These are phyloP conservation scores for Trichopria drosophilae DNA, from an alignment of 2,888 invertebrate genomes.

Conservation along the genomic window DNA sequence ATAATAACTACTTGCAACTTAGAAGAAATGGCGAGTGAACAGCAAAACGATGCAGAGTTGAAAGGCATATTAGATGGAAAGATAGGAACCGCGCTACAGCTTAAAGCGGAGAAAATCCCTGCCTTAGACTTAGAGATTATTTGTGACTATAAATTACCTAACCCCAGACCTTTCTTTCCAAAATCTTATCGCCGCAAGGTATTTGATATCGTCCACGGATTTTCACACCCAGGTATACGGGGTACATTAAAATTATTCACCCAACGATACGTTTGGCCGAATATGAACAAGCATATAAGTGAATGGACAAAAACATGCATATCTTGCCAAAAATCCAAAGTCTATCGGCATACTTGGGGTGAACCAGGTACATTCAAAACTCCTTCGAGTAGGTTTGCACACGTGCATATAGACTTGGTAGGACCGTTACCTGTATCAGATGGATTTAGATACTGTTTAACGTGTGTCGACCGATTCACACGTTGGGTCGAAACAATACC, in stretches of 20 bases:
- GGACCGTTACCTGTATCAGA: no score
- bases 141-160: no score
- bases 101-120: conserved; percentile 6
- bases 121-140: neutral
- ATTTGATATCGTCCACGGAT: conserved; percentile 37
- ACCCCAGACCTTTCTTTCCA: conserved; percentile 33
- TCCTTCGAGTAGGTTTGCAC: conserved; percentile 43
- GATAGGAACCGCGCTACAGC: neutral
- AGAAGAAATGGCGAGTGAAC: neutral
- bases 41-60: conserved; percentile 8
- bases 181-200: conserved; percentile 19
- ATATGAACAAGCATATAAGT: conserved; percentile 45
- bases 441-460: no score
- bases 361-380: conserved; percentile 35
- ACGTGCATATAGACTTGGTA: conserved; percentile 52
- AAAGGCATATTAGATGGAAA: no score
- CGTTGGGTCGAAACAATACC: no score
- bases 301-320: conserved; percentile 46
- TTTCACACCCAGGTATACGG: conserved; percentile 40
- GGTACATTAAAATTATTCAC: conserved; percentile 43
- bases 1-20: conserved; percentile 8
- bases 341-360: conserved; percentile 47
- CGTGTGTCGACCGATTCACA: no score
- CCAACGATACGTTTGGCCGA: conserved; percentile 52
- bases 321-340: conserved; percentile 49